Conservation (phyloP, 2,797 vertebrate genomes). For the Euphonia xanthogaster region DNA sequence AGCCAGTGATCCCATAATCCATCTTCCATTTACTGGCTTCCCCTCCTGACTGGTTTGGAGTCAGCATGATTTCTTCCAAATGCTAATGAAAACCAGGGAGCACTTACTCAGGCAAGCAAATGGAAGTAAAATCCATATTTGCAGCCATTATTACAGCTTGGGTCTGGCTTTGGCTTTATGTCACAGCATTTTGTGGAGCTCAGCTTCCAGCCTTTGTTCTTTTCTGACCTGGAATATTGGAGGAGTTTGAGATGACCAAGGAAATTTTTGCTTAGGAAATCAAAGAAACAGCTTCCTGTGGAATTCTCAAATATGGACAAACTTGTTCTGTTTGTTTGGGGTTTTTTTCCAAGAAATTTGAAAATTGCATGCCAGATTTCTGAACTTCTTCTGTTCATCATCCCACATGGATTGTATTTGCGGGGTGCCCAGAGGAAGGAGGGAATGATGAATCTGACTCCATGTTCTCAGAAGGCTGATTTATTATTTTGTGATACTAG, state of each 20-base stretch:
- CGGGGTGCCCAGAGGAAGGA: too few relatives aligned
- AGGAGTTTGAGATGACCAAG: not conserved
- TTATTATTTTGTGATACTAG: too few relatives aligned
- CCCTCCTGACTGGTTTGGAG: conserved; percentile 6
- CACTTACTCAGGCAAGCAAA: not conserved
- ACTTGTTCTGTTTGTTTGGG: not conserved
- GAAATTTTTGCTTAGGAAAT: not conserved
- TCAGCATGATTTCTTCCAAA: not conserved
- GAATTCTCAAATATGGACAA: not conserved
- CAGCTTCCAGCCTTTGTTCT: not conserved
- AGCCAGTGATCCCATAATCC: conserved; percentile 55
- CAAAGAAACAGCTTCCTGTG: not conserved
- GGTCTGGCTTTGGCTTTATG: not conserved
- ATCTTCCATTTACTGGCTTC: conserved; percentile 25
- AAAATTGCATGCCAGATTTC: not conserved
- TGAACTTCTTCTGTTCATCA: not conserved
- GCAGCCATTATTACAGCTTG: not conserved
- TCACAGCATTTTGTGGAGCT: not conserved
- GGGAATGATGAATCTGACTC: too few relatives aligned
- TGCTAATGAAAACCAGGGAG: conserved; percentile 24
- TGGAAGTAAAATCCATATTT: conserved; percentile 14
- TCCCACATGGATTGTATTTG: too few relatives aligned
- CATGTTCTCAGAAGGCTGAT: too few relatives aligned
- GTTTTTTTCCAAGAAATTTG: not conserved
- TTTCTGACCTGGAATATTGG: not conserved